These are phyloP conservation scores for Tethea ocularis DNA, from an alignment of 2,888 invertebrate genomes.

Conservation along the genomic window DNA sequence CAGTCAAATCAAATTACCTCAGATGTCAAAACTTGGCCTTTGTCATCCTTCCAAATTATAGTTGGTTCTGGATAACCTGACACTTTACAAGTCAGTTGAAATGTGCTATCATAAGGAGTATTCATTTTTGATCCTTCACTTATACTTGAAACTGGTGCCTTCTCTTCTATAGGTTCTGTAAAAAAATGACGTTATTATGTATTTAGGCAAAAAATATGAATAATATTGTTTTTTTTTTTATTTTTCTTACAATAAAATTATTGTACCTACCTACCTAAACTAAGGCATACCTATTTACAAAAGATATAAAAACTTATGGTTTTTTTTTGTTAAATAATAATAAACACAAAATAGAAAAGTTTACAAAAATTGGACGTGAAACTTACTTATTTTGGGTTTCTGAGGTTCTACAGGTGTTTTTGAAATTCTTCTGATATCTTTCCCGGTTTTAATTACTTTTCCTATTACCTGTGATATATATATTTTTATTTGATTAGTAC, in stretches of 20 bases:
- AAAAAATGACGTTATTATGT: slow-evolving; percentile 1
- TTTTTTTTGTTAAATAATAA: too few relatives aligned
- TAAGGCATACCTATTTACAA: too few relatives aligned
- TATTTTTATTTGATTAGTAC: too few relatives aligned
- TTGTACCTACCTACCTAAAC: too few relatives aligned
- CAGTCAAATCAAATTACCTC: too few relatives aligned
- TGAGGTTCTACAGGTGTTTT: slow-evolving; percentile 6
- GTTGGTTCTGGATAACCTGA: not conserved
- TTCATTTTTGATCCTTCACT: not conserved
- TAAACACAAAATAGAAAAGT: too few relatives aligned
- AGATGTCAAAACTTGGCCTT: not conserved
- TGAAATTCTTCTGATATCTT: not conserved
- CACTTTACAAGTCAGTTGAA: not conserved
- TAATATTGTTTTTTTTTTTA: too few relatives aligned
- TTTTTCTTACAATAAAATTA: too few relatives aligned
- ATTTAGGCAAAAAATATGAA: too few relatives aligned
- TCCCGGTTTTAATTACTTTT: not conserved
- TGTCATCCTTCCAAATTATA: slow-evolving; percentile 1
- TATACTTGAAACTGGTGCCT: not conserved
- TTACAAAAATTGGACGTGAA: too few relatives aligned
- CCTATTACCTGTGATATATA: slow-evolving; percentile 9
- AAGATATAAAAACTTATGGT: too few relatives aligned
- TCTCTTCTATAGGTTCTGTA: not conserved
- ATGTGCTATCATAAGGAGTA: not conserved
- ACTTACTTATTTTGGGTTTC: slow-evolving; percentile 8